phyloP scores from a whole-genome alignment of 2,797 vertebrate species.

The Nannoperca australis region DNA sequence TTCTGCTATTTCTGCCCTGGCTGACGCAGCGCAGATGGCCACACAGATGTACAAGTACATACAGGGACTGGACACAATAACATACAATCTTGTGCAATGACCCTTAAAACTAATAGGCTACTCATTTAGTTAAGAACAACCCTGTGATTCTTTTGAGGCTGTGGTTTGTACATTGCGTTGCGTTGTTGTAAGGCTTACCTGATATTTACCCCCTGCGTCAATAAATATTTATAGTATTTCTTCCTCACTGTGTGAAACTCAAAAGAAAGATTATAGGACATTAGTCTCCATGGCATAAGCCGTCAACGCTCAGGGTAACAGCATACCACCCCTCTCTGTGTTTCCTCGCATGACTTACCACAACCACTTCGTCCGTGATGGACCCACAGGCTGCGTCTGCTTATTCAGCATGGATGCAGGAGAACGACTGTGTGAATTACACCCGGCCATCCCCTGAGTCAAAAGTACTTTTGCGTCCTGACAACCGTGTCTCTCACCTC shows the following conservation, averaged over 20 bases:
- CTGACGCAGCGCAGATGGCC: slow-evolving; percentile 29
- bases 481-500: no score
- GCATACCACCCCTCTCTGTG: no score
- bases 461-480: no score
- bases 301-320: no score
- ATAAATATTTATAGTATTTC: not conserved
- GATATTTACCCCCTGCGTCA: not conserved
- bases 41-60: slow-evolving; percentile 11
- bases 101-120: not conserved
- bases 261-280: not conserved
- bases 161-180: not conserved
- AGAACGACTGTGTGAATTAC: no score
- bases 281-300: no score
- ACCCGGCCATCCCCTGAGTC: no score
- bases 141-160: not conserved
- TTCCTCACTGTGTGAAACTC: not conserved
- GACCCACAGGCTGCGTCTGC: no score
- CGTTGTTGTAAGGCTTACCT: not conserved
- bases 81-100: not conserved
- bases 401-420: no score
- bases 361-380: no score
- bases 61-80: not conserved
- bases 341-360: no score
- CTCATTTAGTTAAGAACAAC: not conserved
- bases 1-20: slow-evolving; percentile 36